Percentiles rank a stretch among this genome's conserved stretches.
phyloP scores from a whole-genome alignment of 1,140 invertebrate genomes.

The Drosophila cardini region DNA sequence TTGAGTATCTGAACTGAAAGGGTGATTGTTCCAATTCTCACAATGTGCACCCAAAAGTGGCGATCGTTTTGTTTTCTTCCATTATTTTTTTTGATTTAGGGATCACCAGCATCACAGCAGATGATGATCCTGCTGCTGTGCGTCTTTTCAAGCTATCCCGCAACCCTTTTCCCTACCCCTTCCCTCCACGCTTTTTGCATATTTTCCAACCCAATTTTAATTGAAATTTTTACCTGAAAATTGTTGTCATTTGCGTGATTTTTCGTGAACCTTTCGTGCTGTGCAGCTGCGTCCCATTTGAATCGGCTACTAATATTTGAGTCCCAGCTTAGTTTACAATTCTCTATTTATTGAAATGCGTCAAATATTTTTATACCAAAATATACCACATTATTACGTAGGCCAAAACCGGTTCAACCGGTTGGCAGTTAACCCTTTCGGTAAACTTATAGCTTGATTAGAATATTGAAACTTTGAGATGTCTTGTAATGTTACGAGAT shows the following conservation, averaged over 20 bases:
- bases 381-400: constrained; percentile 72
- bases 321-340: constrained; percentile 51
- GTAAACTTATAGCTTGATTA: constrained; percentile 15
- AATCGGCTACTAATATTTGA: constrained; percentile 31
- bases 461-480: constrained; percentile 19
- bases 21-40: constrained; percentile 73
- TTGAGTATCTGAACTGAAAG: constrained; percentile 39
- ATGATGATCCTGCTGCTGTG: constrained; percentile 54
- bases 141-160: constrained; percentile 57
- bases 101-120: constrained; percentile 36
- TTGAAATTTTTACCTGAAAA: constrained; percentile 78
- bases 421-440: constrained; percentile 43
- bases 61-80: constrained; percentile 59
- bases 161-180: constrained; percentile 40
- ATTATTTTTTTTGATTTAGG: constrained; percentile 22
- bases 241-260: constrained; percentile 39
- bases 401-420: constrained; percentile 61
- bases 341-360: constrained; percentile 74
- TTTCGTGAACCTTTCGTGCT: constrained; percentile 17
- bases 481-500: constrained; percentile 8
- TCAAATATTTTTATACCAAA: constrained; percentile 77
- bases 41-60: constrained; percentile 63
- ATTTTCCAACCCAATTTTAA: constrained; percentile 67
- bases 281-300: constrained; percentile 57
- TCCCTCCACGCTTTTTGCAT: constrained; percentile 20